Base-by-base conservation (phyloP, 2,888 invertebrate genomes). In the Sceliomorpha sp. region DNA sequence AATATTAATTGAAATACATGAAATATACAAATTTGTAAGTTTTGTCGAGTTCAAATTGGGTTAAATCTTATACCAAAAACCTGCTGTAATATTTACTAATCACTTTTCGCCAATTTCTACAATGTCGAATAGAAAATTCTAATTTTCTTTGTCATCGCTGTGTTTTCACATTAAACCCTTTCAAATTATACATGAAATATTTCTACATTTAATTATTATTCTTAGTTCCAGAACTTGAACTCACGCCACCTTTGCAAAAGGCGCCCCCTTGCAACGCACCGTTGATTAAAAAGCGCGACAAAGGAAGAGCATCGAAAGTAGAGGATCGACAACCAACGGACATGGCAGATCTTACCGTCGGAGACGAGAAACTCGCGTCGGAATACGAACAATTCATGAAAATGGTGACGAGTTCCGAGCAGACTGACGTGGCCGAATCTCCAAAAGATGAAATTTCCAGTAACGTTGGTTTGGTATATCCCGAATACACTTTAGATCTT, bases 321-420 rank as follows among this genome's bases (percentile, higher is more conserved):
- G 20, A 20, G 20, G 5, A 5, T 5, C 20, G 20, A 20, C 20
- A 55, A 24, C 39, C 72, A 8, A 10, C 37, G 32, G 67, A 73
- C 4, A 39, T 56, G 7, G 51, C 45, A 3, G 34, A 70, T 5
- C 51, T 55, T 0, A 42, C 78, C 7, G 53, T 76, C 0, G 79
- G 80, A 6, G 80, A 83, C 14, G 85, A 87, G 31, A 89, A 89
- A 63, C 78, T 89, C 20, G 89, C 84, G 0, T 89, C 89, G 1
- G 91, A 91, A 74, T 91, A 91, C 69, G 91, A 91, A 75, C 90
- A 91, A 74, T 92, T 92, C 68, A 90, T 91, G 86, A 91, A 91
- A 79, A 90, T 90, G 72, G 90, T 91, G 1, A 88, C 87, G 44
- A 84, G 85, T 14, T 87, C 88, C 59, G 75, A 79, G 42, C 68